Evolutionary conservation across 2,888 invertebrate species (phyloP), one percentile per base, ranked within the genome.

Genomic region (Sesia bembeciformis): DNA sequence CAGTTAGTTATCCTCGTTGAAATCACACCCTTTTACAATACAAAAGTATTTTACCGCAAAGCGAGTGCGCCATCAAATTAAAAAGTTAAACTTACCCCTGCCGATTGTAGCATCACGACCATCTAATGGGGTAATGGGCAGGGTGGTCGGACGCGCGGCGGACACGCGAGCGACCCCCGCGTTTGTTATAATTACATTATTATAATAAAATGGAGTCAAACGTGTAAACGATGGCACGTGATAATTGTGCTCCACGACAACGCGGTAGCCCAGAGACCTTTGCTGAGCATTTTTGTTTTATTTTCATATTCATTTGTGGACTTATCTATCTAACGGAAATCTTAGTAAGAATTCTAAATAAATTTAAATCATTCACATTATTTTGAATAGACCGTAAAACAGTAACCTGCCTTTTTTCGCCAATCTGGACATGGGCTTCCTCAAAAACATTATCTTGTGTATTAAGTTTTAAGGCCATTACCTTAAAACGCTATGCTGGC

Each of bases 121-220:
- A 78, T 82, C 78, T 84, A 84, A 87, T 85, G 84, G 84, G 84
- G 80, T 82, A 84, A 84, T 82, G 78, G 81, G 62, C 66, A 68
- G 68, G 66, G 60, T 56, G 51, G 57, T 57, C 58, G 55, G 68
- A 55, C 74, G 67, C 70, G 75, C 67, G 76, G 55, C 61, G 58
- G 56, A 60, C 85, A 82, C 85, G 81, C 84, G 81, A 78, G 57
- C 62, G 69, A 62, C 70, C 74, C 68, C 64, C 64, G 62, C 66
- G 66, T 67, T 64, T 23, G 68, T 72, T 71, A 84, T 87, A 82
- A 84, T 85, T 85, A 83, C 79, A 86, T 86, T 87, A 84, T 84
- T 78, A 80, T 81, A 84, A 85, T 84, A 83, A 84, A 85, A 82
- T 71, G 72, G 70, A 84, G 81, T 81, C 81, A 82, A 85, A 84